Evolutionary conservation across 2,113 vertebrate species (phyloP).

Genomic region (Lasiurus cinereus): DNA sequence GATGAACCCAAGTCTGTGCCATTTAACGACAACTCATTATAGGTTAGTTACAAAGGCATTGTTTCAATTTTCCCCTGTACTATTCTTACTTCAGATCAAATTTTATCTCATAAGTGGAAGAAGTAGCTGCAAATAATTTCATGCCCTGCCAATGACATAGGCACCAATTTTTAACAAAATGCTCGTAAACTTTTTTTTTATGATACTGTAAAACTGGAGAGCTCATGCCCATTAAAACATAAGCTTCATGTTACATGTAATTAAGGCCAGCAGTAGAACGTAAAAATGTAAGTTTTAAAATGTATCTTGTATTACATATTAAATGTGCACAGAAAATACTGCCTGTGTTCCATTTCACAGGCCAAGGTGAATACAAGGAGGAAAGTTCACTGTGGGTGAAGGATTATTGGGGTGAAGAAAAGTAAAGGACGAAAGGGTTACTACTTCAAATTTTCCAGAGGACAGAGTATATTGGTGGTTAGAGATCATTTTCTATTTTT

Average conservation of each 20-base stretch:
- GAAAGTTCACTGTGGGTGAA: not conserved
- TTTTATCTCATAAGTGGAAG: slow-evolving; percentile 53
- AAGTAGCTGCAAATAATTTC: slow-evolving; percentile 65
- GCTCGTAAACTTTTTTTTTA: slow-evolving; percentile 65
- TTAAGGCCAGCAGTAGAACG: slow-evolving; percentile 61
- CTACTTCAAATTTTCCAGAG: not conserved
- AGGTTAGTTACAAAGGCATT: slow-evolving; percentile 11
- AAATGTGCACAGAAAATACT: slow-evolving; percentile 22
- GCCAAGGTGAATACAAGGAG: not conserved
- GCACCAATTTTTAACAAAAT: slow-evolving; percentile 69
- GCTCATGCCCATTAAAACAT: slow-evolving; percentile 47
- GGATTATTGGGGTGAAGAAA: not conserved
- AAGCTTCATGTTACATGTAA: slow-evolving; percentile 62
- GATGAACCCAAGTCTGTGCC: not conserved
- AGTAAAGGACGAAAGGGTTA: not conserved
- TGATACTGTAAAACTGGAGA: slow-evolving; percentile 51
- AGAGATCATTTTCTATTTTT: slow-evolving; percentile 38
- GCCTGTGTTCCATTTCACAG: not conserved
- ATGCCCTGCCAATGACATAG: slow-evolving; percentile 56
- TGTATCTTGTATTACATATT: slow-evolving; percentile 52
- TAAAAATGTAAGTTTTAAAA: slow-evolving; percentile 60
- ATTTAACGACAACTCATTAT: slow-evolving; percentile 42
- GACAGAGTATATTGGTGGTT: not conserved
- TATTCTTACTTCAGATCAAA: slow-evolving; percentile 53
- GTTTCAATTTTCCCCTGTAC: not conserved